Base-by-base conservation (phyloP, 1,140 invertebrate species). In the Parasteatoda tepidariorum region DNA sequence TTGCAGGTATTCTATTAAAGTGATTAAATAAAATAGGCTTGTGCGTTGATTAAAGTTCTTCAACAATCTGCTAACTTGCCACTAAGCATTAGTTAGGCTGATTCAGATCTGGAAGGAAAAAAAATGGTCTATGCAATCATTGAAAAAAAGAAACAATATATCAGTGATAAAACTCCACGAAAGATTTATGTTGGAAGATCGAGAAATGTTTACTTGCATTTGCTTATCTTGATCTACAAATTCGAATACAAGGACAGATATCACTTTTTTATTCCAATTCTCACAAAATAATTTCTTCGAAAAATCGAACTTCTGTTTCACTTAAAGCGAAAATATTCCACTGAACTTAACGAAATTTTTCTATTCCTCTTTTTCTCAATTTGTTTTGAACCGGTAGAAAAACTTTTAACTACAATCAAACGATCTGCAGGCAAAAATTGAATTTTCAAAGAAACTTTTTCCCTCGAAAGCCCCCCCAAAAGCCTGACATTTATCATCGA, bases 401-500 rank as follows among this genome's bases (percentile, higher is more conserved):
- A 48, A 4, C n/a, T 48, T 48, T 48, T 48, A 48, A 48, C 38
- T 48, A 48, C 38, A 48, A 48, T 26, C 34, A 24, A 68, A 68
- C 15, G 73, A 24, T 61, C 61, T 55, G 55, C 38, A 48, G 38
- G 9, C 26, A 75, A 61, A 75, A 75, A 75, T 75, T 75, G 73
- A 75, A 75, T 75, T 75, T 57, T 38, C 13, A 7, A 2, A 5
- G 31, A 68, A 79, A 79, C 76, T 79, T 79, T 79, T 61, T 66
- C 62, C 76, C 33, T 48, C 54, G 34, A 54, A 31, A 57, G 11
- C 54, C 7, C 24, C 18, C 57, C 1, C n/a, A 7, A 71, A 54
- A 71, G n/a, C 24, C 4, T 67, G 13, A 59, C 31, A 82, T 82
- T 48, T 64, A 82, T 82, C 78, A 82, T 62, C 48, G 41, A n/a